Conservation (phyloP, 2,888 invertebrate species). For the Caenorhabditis sp. region DNA sequence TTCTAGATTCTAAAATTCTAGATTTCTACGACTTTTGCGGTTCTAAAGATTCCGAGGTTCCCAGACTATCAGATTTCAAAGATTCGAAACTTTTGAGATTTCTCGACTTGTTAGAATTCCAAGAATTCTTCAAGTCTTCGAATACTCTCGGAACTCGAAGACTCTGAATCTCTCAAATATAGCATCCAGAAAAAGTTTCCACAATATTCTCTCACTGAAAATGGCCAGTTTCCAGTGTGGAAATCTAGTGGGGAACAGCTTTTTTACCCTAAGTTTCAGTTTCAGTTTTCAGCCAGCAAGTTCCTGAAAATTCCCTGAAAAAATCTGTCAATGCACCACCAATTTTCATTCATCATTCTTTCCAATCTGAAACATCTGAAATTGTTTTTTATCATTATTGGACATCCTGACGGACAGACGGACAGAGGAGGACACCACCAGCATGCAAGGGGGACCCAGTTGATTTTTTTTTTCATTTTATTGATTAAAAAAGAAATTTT, state of each 20-base stretch:
- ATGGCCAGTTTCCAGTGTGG: not conserved
- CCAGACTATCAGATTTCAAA: not conserved
- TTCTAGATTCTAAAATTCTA: no score
- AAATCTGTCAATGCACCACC: constrained; percentile 42
- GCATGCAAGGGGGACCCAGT: constrained; percentile 12
- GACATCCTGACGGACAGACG: constrained; percentile 8
- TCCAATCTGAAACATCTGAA: constrained; percentile 21
- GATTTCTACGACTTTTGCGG: not conserved
- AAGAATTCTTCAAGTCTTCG: not conserved
- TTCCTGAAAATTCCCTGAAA: constrained; percentile 4
- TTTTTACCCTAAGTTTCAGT: not conserved
- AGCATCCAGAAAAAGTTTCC: not conserved
- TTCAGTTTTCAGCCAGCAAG: constrained; percentile 4
- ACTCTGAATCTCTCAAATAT: not conserved
- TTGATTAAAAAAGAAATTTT: constrained; percentile 26
- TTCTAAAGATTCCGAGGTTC: not conserved
- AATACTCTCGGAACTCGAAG: not conserved
- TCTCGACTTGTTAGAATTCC: no score
- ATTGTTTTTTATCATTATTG: not conserved
- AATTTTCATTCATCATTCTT: constrained; percentile 6
- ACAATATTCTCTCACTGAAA: not conserved
- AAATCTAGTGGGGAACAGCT: not conserved
- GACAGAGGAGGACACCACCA: not conserved
- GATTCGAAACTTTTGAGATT: no score
- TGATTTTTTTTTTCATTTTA: constrained; percentile 23